Conservation (phyloP, 2,797 vertebrate genomes). For the Cyclura pinguis region DNA sequence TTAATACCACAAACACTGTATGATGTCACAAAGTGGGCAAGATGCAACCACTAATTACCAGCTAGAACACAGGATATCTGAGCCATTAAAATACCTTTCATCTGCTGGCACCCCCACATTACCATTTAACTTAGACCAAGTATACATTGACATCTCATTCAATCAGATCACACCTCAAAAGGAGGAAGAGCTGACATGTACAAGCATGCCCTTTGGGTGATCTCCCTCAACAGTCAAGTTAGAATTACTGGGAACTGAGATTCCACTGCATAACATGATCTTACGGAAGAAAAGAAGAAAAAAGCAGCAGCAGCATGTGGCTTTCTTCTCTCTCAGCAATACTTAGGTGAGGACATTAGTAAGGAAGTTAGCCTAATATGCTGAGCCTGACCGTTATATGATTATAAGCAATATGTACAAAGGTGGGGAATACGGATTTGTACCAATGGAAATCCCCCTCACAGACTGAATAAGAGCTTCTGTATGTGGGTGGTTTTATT, state of each 20-base stretch:
- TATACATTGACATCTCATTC: not conserved
- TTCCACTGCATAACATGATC: not conserved
- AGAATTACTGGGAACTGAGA: not conserved
- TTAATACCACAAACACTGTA: not conserved
- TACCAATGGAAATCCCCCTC: not conserved
- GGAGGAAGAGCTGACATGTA: not conserved
- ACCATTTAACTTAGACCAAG: not conserved
- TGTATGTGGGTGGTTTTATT: not conserved
- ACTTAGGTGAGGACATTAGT: not conserved
- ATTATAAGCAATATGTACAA: not conserved
- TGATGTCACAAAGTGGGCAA: not conserved
- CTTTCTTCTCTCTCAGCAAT: not conserved
- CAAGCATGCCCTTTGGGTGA: rapidly evolving
- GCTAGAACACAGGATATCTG: not conserved
- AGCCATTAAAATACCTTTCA: not conserved
- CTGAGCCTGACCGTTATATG: not conserved
- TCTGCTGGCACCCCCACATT: not conserved
- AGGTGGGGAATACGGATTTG: not conserved
- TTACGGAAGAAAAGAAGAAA: not conserved
- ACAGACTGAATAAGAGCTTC: not conserved
- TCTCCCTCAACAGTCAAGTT: not conserved
- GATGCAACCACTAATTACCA: not conserved
- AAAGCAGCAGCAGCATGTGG: not conserved
- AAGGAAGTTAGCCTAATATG: not conserved
- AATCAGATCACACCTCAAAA: conserved; percentile 16